phyloP scores from a whole-genome alignment of 2,888 invertebrate species.

The Linnaemya tessellans region DNA sequence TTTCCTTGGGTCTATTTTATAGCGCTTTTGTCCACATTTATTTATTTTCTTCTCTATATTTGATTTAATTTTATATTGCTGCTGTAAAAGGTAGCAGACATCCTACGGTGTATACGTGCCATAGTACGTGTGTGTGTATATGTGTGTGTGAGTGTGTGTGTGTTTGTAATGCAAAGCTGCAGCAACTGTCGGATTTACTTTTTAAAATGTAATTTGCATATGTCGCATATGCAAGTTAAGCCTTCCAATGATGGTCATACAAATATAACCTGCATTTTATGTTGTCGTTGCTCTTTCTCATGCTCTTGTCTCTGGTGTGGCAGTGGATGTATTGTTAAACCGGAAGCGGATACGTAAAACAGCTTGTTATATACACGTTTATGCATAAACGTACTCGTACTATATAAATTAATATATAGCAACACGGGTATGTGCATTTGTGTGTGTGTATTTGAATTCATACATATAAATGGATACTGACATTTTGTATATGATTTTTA shows the following conservation, averaged over 20 bases:
- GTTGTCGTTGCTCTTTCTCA: conserved; percentile 20
- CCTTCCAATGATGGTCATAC: conserved; percentile 69
- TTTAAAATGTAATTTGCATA: conserved; percentile 73
- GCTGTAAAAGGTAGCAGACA: conserved; percentile 26
- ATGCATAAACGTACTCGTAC: conserved; percentile 22
- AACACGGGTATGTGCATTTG: not conserved
- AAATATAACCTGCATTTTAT: conserved; percentile 61
- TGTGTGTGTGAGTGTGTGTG: conserved; percentile 1
- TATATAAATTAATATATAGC: not conserved
- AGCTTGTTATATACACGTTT: conserved; percentile 66
- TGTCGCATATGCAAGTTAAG: conserved; percentile 71
- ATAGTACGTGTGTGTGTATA: not conserved
- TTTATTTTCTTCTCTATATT: conserved; percentile 64
- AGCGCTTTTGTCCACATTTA: conserved; percentile 57
- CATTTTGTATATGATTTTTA: conserved; percentile 43
- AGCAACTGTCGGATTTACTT: conserved; percentile 72
- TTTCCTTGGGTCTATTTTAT: conserved; percentile 4
- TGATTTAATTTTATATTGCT: conserved; percentile 70
- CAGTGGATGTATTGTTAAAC: conserved; percentile 45
- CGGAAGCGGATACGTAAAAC: conserved; percentile 72
- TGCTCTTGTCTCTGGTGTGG: conserved; percentile 15
- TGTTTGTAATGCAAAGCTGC: conserved; percentile 49
- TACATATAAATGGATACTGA: conserved; percentile 13
- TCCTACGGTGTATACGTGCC: not conserved
- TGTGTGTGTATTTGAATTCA: not conserved